Evolutionary conservation across 2,113 vertebrate genomes (phyloP), one percentile per base, ranked within the genome.

Genomic region (Vanacampus margaritifer): DNA sequence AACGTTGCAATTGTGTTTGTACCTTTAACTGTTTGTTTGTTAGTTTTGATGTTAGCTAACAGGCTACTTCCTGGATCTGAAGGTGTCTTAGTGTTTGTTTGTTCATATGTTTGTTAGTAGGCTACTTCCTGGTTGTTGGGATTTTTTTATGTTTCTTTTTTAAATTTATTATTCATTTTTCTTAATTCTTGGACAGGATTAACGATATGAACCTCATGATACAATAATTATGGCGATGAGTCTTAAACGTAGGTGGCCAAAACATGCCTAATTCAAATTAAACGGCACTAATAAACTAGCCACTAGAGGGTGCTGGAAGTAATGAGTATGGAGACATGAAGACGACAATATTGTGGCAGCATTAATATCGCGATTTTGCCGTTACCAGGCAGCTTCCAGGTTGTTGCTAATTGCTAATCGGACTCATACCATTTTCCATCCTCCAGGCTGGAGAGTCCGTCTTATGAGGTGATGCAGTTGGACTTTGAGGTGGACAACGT

Each of bases 401-500:
- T 23, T 58, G 56, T 26, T 10, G 14, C 6, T 58, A 32, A 58
- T 32, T 17, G 14, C 10, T 62, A 41, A 62, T 62, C 4, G 1
- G 10, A 62, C 4, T 32, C 21, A 4, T 23, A 12, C 3, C 8
- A 7, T 39, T 62, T 62, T 62, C 23, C 19, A 1, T 39, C 16
- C 6, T 58, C 65, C n/a, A 98, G 96, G 74, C 79, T 79, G 58
- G 94, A 96, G 10, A 90, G 75, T 14, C 85, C 92, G 16, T 89
- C 92, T 37, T 94, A 94, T 0, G 95, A 98, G 87, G 92, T 98
- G 90, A 89, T 97, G 89, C 94, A 95, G 86, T 92, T 98, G 86
- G 96, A 97, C 68, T 95, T 98, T 9, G 94, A 96, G 78, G 81
- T 96, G 0, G 95, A 94, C 84, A 97, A 95, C 35, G 86, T 91